Evolutionary conservation across 2,797 vertebrate species (phyloP), one percentile per base, ranked within the genome.

Genomic region (Sebastes vulpes): DNA sequence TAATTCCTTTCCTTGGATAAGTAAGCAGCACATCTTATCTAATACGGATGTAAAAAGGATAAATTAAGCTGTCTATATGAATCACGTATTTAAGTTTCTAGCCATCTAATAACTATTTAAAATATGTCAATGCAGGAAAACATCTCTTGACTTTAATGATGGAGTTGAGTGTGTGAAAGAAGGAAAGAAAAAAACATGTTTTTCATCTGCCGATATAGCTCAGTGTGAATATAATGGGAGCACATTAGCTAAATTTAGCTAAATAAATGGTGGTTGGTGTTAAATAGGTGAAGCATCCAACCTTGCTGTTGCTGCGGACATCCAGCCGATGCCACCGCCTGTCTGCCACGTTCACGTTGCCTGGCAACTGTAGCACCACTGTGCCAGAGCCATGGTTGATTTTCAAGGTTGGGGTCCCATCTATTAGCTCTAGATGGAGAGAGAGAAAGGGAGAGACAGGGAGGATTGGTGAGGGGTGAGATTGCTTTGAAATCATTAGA

Each of bases 321-420:
- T 98, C 97, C 63, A 98, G 92, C 32, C 93, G 95, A 93, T 98
- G 97, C 98, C 98, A 98, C 67, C 95, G 96, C 87, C 97, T 96
- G 95, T 98, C 97, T 25, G 97, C 96, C 75, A 97, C 96, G 1
- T 97, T 97, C 86, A 98, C 93, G 89, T 96, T 95, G 92, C 95
- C 93, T 84, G 97, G 97, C 93, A 98, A 96, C 95, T 96, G 97
- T 67, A 98, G 89, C 77, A 96, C 93, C 93, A 97, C 86, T 53
- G 95, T 96, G 82, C 96, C 96, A 4, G 96, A 95, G 83, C 97
- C 97, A 1, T 97, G 96, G 95, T 97, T 97, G 85, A 98, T 96
- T 94, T 97, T 98, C 90, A 98, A 90, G 85, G 96, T 96, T 65
- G 97, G 97, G 85, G 96, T 86, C 69, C 98, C 97, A 28, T 89